phyloP scores from a whole-genome alignment of 1,140 invertebrate species.

The Zaprionus inermis region DNA sequence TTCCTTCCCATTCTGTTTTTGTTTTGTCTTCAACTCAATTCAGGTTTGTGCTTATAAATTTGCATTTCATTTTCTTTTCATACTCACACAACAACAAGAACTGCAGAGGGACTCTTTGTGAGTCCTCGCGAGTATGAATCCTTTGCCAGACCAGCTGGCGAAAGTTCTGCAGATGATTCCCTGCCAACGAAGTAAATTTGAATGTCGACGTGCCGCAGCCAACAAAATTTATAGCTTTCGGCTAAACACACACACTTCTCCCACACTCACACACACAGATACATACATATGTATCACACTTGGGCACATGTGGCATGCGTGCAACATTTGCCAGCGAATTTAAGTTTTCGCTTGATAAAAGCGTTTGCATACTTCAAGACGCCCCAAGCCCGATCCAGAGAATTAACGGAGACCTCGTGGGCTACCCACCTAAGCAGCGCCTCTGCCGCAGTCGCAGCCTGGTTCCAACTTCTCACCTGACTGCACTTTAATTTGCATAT shows the following conservation, averaged over 20 bases:
- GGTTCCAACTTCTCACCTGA: constrained; percentile 38
- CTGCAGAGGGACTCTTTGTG: constrained; percentile 33
- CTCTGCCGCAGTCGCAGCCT: constrained; percentile 4
- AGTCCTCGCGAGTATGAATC: constrained; percentile 14
- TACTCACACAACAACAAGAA: constrained; percentile 36
- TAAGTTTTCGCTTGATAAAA: constrained; percentile 52
- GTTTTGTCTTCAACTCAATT: constrained; percentile 48
- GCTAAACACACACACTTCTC: constrained; percentile 29
- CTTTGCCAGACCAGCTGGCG: constrained; percentile 25
- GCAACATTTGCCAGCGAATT: constrained; percentile 45
- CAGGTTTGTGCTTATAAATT: constrained; percentile 61
- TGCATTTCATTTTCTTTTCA: constrained; percentile 47
- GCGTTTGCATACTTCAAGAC: constrained; percentile 35
- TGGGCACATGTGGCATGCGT: constrained; percentile 60
- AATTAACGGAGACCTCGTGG: constrained; percentile 16
- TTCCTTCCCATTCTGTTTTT: constrained; percentile 14
- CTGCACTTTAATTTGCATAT: constrained; percentile 54
- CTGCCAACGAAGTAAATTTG: constrained; percentile 58
- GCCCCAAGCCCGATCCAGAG: constrained; percentile 18
- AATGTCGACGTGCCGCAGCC: constrained; percentile 63
- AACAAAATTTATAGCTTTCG: constrained; percentile 63
- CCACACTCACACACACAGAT: background rate
- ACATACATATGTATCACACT: constrained; percentile 9
- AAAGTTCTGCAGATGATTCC: constrained; percentile 36
- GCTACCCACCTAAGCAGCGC: background rate